phyloP scores from a whole-genome alignment of 1,140 invertebrate genomes.

The Achatina immaculata region DNA sequence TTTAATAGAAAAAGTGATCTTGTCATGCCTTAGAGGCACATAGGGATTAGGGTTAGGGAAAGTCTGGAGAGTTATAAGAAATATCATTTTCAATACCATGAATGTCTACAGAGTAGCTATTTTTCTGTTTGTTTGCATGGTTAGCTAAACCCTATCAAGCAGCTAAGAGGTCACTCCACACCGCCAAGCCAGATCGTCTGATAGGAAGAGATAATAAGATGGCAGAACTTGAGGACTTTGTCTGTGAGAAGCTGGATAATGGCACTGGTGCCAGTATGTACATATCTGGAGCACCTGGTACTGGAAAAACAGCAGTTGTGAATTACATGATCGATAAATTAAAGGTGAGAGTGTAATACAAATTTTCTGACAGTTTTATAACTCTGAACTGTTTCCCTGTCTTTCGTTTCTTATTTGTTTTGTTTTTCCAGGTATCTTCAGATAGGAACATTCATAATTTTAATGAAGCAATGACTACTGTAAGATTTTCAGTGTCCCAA shows the following conservation, averaged over 20 bases:
- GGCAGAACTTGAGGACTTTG: conserved; percentile 78
- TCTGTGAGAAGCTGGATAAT: conserved; percentile 78
- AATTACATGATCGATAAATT: conserved; percentile 78
- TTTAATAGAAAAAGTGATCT: too few species aligned
- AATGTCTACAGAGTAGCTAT: too few species aligned
- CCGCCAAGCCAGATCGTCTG: conserved; percentile 78
- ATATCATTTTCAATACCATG: too few species aligned
- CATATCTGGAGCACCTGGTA: conserved; percentile 95
- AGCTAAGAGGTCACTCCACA: conserved; percentile 78
- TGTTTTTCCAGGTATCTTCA: not conserved
- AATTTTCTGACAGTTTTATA: not conserved
- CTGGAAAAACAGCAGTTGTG: conserved; percentile 93
- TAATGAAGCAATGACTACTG: too few species aligned
- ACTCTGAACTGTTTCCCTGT: not conserved
- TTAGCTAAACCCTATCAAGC: conserved; percentile 58
- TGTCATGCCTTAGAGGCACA: too few species aligned
- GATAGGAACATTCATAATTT: not conserved
- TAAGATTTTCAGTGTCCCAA: too few species aligned
- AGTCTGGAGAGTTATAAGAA: too few species aligned
- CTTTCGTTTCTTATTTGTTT: not conserved
- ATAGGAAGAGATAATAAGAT: conserved; percentile 86
- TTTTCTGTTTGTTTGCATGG: too few species aligned
- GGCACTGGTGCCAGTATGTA: conserved; percentile 86
- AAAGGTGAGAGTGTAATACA: conserved; percentile 67
- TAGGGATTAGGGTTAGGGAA: too few species aligned